These are phyloP conservation scores for Ischnus inquisitorius DNA, from an alignment of 2,888 invertebrate genomes.

Conservation along the genomic window DNA sequence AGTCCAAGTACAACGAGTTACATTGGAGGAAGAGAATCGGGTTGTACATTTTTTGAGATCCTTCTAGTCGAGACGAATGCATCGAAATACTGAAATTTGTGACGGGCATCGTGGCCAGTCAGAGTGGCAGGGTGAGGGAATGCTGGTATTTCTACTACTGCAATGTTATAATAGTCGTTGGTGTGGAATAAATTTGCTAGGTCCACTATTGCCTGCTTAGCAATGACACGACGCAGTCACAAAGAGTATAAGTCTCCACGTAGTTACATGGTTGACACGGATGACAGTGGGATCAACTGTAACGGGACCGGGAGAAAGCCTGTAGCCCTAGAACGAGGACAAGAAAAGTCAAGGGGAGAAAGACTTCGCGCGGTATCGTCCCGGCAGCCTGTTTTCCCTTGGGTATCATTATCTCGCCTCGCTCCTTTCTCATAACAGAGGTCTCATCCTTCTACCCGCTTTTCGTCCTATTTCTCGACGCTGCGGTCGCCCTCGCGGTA, in stretches of 20 bases:
- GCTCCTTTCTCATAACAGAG: not conserved
- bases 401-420: constrained; percentile 45
- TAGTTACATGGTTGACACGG: not conserved
- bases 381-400: constrained; percentile 46
- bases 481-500: constrained; percentile 55
- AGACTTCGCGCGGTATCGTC: constrained; percentile 48
- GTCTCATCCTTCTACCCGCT: constrained; percentile 32
- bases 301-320: constrained; percentile 26
- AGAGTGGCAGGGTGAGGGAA: too few relatives aligned
- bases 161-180: too few relatives aligned
- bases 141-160: too few relatives aligned
- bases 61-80: too few relatives aligned
- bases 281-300: not conserved
- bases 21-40: too few relatives aligned
- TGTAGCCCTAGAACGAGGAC: not conserved
- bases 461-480: constrained; percentile 55
- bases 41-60: too few relatives aligned
- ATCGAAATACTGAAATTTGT: too few relatives aligned
- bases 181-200: too few relatives aligned
- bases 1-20: too few relatives aligned
- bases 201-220: too few relatives aligned
- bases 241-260: not conserved
- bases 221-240: constrained; percentile 28
- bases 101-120: too few relatives aligned
- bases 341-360: constrained; percentile 1